phyloP scores from a whole-genome alignment of 2,888 invertebrate species.

The Sinopyrophorus schimmeli region DNA sequence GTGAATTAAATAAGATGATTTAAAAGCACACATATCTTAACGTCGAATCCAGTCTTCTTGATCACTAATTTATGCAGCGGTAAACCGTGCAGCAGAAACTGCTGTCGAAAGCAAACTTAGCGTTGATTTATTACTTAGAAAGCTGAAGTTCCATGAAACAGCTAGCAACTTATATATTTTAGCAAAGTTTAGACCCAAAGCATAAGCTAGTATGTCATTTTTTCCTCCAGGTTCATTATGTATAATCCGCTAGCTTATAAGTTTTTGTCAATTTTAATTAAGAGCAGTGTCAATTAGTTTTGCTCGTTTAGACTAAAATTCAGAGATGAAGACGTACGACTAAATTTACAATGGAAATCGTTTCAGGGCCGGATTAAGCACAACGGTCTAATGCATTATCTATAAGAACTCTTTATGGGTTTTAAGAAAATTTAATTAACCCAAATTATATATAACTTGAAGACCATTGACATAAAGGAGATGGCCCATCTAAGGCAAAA shows the following conservation, averaged over 20 bases:
- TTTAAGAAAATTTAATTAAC: too few relatives aligned
- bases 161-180: slow-evolving; percentile 33
- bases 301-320: too few relatives aligned
- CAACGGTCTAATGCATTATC: too few relatives aligned
- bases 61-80: slow-evolving; percentile 34
- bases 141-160: slow-evolving; percentile 32
- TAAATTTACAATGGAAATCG: too few relatives aligned
- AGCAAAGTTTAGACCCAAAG: slow-evolving; percentile 26
- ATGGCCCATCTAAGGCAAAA: too few relatives aligned
- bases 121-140: slow-evolving; percentile 32
- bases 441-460: too few relatives aligned
- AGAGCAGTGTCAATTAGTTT: slow-evolving; percentile 11
- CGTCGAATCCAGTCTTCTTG: slow-evolving; percentile 32
- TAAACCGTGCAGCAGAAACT: slow-evolving; percentile 34
- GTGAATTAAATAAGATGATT: slow-evolving; percentile 27
- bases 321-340: too few relatives aligned
- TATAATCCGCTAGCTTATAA: slow-evolving; percentile 10
- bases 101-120: slow-evolving; percentile 34
- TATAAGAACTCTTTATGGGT: too few relatives aligned
- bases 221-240: slow-evolving; percentile 17
- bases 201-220: slow-evolving; percentile 25
- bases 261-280: slow-evolving; percentile 25
- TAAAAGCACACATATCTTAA: slow-evolving; percentile 33
- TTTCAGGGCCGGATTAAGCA: too few relatives aligned
- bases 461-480: too few relatives aligned